phyloP scores from a whole-genome alignment of 2,888 invertebrate species.

The Cepaea hortensis region DNA sequence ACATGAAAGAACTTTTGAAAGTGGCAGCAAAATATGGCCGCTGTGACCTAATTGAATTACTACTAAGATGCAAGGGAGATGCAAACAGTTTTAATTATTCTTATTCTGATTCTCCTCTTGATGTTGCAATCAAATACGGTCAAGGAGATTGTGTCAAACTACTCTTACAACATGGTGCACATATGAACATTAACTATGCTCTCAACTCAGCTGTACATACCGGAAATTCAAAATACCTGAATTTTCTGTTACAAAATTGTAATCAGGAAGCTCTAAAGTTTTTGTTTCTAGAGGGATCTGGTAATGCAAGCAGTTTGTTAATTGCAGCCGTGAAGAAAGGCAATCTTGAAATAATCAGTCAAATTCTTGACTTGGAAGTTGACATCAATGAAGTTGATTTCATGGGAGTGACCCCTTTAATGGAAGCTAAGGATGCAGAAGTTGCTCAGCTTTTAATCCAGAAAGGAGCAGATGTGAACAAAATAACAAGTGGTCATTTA shows the following conservation, averaged over 20 bases:
- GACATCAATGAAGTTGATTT: not conserved
- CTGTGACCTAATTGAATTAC: not conserved
- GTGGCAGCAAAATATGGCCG: not conserved
- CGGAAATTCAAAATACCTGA: not conserved
- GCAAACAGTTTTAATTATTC: not conserved
- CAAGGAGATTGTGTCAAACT: not conserved
- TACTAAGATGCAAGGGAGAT: not conserved
- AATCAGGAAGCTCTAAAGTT: not conserved
- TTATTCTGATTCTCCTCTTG: not conserved
- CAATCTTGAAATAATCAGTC: not conserved
- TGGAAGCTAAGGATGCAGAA: not conserved
- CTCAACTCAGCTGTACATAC: not conserved
- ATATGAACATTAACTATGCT: not conserved
- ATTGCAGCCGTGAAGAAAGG: not conserved
- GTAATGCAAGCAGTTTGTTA: not conserved
- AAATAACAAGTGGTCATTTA: not conserved
- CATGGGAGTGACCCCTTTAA: not conserved
- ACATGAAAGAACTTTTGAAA: not conserved
- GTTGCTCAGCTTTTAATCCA: slow-evolving; percentile 4
- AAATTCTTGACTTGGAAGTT: not conserved
- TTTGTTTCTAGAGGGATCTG: not conserved
- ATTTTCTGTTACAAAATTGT: not conserved
- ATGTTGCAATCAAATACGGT: not conserved
- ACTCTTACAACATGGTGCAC: not conserved
- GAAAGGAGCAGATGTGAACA: slow-evolving; percentile 18